phyloP scores from a whole-genome alignment of 1,140 invertebrate species.

The Rhopalosiphum maidis region DNA sequence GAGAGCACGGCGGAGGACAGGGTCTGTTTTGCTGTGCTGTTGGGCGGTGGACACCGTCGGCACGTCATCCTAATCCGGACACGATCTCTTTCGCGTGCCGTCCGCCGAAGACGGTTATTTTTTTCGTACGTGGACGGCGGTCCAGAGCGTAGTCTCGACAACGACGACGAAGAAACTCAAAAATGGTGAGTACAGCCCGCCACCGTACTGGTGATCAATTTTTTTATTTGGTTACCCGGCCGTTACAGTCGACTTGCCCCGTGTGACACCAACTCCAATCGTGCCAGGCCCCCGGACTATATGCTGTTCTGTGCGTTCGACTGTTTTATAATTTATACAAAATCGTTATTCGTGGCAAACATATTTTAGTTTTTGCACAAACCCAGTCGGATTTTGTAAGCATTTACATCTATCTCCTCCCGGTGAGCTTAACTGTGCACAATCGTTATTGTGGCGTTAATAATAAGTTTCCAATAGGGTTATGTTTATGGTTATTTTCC shows the following conservation, averaged over 20 bases:
- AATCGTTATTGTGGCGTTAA: neutral
- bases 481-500: neutral
- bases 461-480: neutral
- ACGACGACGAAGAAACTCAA: neutral
- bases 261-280: too few species aligned
- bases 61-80: neutral
- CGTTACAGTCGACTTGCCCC: neutral
- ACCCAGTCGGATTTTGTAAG: neutral
- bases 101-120: neutral
- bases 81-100: neutral
- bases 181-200: slow-evolving; percentile 19
- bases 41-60: neutral
- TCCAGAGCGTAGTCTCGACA: neutral
- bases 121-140: neutral
- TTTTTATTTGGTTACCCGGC: neutral
- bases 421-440: neutral
- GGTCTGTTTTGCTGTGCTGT: neutral
- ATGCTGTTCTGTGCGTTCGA: too few species aligned
- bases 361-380: neutral
- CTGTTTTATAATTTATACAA: neutral
- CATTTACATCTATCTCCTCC: neutral
- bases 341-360: neutral
- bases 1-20: neutral
- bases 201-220: neutral
- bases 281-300: neutral